phyloP scores from a whole-genome alignment of 2,113 vertebrate genomes.

The Holacanthus passer region DNA sequence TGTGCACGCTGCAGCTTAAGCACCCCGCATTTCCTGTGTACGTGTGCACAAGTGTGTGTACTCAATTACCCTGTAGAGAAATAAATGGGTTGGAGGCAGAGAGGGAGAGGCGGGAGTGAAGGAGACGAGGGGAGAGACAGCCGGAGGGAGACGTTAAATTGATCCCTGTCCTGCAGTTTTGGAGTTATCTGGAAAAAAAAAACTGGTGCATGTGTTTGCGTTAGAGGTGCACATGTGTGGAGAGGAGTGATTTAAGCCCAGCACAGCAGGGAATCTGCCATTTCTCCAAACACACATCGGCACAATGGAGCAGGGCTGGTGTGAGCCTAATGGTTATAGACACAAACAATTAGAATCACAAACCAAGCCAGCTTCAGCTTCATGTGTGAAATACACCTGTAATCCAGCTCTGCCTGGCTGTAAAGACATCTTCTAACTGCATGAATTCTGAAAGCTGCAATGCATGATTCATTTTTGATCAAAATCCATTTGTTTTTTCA shows the following conservation, averaged over 20 bases:
- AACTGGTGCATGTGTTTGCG: conserved; percentile 58
- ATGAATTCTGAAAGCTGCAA: conserved; percentile 14
- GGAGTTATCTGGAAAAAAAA: conserved; percentile 55
- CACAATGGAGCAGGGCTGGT: conserved; percentile 59
- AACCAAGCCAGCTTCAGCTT: conserved; percentile 17
- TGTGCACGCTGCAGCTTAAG: conserved; percentile 47
- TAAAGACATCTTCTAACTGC: not conserved
- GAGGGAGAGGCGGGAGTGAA: conserved; percentile 13
- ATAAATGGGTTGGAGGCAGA: conserved; percentile 58
- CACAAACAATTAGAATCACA: conserved; percentile 71
- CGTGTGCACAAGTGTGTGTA: conserved; percentile 70
- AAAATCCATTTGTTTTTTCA: conserved; percentile 35
- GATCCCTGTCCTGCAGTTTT: conserved; percentile 79
- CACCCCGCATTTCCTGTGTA: conserved; percentile 61
- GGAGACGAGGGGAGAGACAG: conserved; percentile 38
- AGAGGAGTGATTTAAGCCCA: conserved; percentile 59
- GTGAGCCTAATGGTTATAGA: conserved; percentile 72
- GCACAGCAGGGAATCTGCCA: conserved; percentile 65
- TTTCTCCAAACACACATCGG: conserved; percentile 69
- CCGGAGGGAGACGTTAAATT: conserved; percentile 72
- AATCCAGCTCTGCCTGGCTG: conserved; percentile 14
- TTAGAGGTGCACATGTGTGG: conserved; percentile 66
- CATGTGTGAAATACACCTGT: conserved; percentile 25
- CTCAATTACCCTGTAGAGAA: conserved; percentile 76
- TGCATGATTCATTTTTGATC: conserved; percentile 7